Evolutionary conservation across 2,797 vertebrate species (phyloP).

Genomic region (Pteronotus mesoamericanus): DNA sequence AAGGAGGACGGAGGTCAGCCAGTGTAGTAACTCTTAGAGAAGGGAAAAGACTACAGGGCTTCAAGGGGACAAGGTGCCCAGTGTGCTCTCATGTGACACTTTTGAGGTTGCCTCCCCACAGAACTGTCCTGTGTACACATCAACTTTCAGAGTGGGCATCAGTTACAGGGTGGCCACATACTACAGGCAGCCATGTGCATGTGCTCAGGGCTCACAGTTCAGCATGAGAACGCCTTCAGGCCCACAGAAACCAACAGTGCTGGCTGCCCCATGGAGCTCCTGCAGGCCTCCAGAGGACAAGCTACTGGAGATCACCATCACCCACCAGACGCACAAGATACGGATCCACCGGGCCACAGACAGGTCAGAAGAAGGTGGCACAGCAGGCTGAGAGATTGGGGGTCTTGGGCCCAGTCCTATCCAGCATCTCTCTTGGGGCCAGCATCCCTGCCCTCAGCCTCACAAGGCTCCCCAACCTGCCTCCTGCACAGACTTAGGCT

Average conservation of each 20-base stretch:
- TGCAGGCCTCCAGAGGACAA: neutral
- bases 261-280: neutral
- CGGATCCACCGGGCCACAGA: neutral
- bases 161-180: neutral
- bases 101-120: fast-evolving
- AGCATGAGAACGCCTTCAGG: neutral
- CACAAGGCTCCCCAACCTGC: neutral
- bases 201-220: neutral
- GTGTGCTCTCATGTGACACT: neutral
- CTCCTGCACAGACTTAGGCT: neutral
- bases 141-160: neutral
- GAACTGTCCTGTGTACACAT: neutral
- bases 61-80: neutral
- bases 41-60: neutral
- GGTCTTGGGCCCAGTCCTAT: too few relatives aligned
- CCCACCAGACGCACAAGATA: fast-evolving
- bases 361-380: neutral
- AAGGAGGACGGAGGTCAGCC: too few relatives aligned
- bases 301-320: neutral
- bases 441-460: too few relatives aligned
- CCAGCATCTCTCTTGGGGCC: neutral
- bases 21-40: neutral
- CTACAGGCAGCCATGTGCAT: neutral
- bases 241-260: too few relatives aligned
- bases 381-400: neutral